Conservation (phyloP, 64 coral and sea anemone genomes). For the Hydrozoanthus tunicans region DNA sequence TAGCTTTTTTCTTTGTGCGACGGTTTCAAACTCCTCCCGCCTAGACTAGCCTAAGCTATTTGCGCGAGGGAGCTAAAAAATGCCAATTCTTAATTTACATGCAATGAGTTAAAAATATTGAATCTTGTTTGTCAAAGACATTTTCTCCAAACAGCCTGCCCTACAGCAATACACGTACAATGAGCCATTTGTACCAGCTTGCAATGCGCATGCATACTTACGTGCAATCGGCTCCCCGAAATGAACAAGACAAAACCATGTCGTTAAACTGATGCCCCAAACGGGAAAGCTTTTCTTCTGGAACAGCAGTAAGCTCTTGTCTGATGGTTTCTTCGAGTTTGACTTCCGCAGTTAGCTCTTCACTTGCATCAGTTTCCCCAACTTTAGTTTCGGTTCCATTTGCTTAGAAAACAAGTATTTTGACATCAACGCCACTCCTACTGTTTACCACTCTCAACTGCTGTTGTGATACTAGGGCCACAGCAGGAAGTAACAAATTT, state of each 20-base stretch:
- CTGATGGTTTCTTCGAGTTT: not conserved
- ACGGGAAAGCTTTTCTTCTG: not conserved
- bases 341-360: conserved; percentile 1
- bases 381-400: not conserved
- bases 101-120: too few relatives aligned
- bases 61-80: not conserved
- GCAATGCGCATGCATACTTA: not conserved
- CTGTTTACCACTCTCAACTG: too few relatives aligned
- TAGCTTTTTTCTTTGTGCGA: too few relatives aligned
- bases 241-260: conserved; percentile 54
- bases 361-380: not conserved
- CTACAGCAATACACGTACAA: not conserved
- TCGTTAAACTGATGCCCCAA: conserved; percentile 49
- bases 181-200: not conserved
- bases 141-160: too few relatives aligned
- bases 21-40: not conserved
- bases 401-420: not conserved
- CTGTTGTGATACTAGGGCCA: too few relatives aligned
- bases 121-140: too few relatives aligned
- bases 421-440: too few relatives aligned
- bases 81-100: too few relatives aligned
- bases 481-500: too few relatives aligned
- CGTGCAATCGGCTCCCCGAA: conserved; percentile 36
- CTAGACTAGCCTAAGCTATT: not conserved
- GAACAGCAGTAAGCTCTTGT: not conserved